Evolutionary conservation across 2,888 invertebrate species (phyloP).

Genomic region (Diaphora mendica): DNA sequence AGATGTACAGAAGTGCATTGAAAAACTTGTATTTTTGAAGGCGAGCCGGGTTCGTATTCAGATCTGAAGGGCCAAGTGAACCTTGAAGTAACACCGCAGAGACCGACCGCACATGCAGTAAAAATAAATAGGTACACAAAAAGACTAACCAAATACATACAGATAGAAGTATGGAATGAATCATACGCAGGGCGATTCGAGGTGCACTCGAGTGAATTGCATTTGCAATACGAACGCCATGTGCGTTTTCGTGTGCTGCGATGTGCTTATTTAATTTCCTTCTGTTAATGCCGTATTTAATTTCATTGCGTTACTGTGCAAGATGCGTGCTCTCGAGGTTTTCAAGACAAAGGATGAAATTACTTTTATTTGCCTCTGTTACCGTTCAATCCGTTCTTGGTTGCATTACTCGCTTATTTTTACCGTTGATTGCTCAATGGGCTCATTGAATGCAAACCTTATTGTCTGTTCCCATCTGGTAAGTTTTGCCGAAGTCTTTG

Average conservation of each 20-base stretch:
- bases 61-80: slow-evolving; percentile 73
- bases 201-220: slow-evolving; percentile 61
- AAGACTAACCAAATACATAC: slow-evolving; percentile 70
- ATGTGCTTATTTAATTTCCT: slow-evolving; percentile 24
- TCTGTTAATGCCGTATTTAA: slow-evolving; percentile 53
- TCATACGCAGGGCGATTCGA: slow-evolving; percentile 61
- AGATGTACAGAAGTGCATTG: slow-evolving; percentile 53
- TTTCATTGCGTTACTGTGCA: slow-evolving; percentile 41
- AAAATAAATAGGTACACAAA: slow-evolving; percentile 63
- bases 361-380: slow-evolving; percentile 51
- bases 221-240: slow-evolving; percentile 57
- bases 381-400: slow-evolving; percentile 56
- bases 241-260: slow-evolving; percentile 48
- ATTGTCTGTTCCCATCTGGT: slow-evolving; percentile 63
- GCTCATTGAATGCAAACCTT: slow-evolving; percentile 61
- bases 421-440: slow-evolving; percentile 69
- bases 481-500: slow-evolving; percentile 63
- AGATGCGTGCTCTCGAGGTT: slow-evolving; percentile 30
- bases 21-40: slow-evolving; percentile 71
- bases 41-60: slow-evolving; percentile 72
- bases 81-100: slow-evolving; percentile 67
- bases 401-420: slow-evolving; percentile 63
- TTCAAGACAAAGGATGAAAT: slow-evolving; percentile 48
- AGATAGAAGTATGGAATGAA: slow-evolving; percentile 55
- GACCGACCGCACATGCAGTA: slow-evolving; percentile 66